A percentile compares a stretch with the other conserved stretches of the same genome.
Conservation (phyloP, 2,113 vertebrate species). For the Sigmodon hispidus region DNA sequence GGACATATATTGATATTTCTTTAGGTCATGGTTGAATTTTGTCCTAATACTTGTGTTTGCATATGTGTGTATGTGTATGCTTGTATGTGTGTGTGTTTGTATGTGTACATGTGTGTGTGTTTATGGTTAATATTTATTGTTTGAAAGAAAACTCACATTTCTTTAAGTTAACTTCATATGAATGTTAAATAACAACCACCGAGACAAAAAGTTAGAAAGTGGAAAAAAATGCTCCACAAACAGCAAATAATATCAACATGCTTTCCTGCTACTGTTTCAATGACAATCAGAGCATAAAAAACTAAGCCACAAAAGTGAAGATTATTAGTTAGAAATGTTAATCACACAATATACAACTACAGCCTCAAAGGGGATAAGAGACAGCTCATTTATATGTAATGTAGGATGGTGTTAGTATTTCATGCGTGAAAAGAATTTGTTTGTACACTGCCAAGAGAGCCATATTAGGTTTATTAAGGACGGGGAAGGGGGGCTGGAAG, state of each 20-base stretch:
- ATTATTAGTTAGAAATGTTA: neutral
- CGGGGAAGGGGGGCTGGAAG: too few relatives aligned
- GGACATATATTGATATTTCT: neutral
- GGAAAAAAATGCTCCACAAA: neutral
- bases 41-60: neutral
- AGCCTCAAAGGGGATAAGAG: neutral
- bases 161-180: neutral
- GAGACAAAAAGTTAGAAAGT: neutral
- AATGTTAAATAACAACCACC: neutral
- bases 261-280: neutral
- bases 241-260: neutral
- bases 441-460: too few relatives aligned
- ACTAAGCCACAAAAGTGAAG: neutral
- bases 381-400: neutral
- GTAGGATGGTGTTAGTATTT: too few relatives aligned
- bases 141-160: neutral
- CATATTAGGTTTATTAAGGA: too few relatives aligned
- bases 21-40: neutral
- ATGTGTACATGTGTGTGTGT: neutral
- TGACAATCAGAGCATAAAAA: neutral
- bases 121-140: neutral
- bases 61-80: neutral
- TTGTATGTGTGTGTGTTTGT: neutral
- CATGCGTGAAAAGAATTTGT: too few relatives aligned
- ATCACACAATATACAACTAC: neutral